These are phyloP conservation scores for Harpagifer antarcticus DNA, from an alignment of 2,797 vertebrate species.

Conservation along the genomic window DNA sequence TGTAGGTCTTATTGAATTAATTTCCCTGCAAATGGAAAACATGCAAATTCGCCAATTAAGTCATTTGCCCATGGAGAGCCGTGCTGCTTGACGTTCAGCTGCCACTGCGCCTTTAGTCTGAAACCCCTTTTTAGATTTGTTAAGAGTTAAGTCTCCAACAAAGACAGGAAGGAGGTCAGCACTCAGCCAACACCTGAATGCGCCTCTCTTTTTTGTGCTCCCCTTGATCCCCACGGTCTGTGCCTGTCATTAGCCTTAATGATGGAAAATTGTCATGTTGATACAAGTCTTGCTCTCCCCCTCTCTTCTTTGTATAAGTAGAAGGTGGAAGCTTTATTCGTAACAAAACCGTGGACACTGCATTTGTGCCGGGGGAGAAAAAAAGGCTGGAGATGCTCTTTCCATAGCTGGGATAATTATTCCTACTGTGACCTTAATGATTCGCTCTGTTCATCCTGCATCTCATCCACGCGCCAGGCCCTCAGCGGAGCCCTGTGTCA, in stretches of 20 bases:
- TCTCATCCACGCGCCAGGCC: constrained; percentile 99
- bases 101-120: constrained; percentile 84
- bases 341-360: constrained; percentile 99
- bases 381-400: constrained; percentile 99
- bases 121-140: constrained; percentile 90
- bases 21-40: constrained; percentile 92
- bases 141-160: constrained; percentile 99
- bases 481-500: constrained; percentile 98
- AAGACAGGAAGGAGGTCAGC: constrained; percentile 99
- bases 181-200: constrained; percentile 99
- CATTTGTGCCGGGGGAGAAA: constrained; percentile 99
- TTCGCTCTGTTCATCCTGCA: constrained; percentile 98
- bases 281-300: constrained; percentile 98
- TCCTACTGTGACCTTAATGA: constrained; percentile 99
- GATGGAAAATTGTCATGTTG: constrained; percentile 99
- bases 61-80: constrained; percentile 89
- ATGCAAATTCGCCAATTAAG: constrained; percentile 96
- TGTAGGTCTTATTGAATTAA: constrained; percentile 93
- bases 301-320: constrained; percentile 95
- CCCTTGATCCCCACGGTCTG: constrained; percentile 99
- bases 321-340: constrained; percentile 99
- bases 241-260: constrained; percentile 99
- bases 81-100: constrained; percentile 94
- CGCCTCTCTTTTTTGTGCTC: constrained; percentile 94
- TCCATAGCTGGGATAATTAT: constrained; percentile 99